Base-by-base conservation (phyloP, 2,888 invertebrate species). In the Catocala nupta region DNA sequence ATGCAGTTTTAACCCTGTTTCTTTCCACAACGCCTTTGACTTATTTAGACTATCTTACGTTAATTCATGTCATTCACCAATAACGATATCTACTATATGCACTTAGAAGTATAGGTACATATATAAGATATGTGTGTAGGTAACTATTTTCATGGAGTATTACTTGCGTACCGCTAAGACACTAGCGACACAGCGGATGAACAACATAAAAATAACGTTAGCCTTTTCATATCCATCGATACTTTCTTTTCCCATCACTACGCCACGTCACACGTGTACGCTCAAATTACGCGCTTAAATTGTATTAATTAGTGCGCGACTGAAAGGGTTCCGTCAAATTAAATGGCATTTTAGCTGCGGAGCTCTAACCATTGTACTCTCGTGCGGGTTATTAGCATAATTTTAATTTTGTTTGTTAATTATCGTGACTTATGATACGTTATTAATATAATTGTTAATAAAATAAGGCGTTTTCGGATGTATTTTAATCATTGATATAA, bases 261-360 rank as follows among this genome's bases (percentile, higher is more conserved):
- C 36, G 49, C 51, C 60, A 67, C 84, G 82, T 88, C 90, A 89
- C 89, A 90, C 90, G 88, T 89, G 83, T 80, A 87, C 89, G 76
- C 81, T 87, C 85, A 91, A 92, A 93, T 93, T 91, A 92, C 89
- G 83, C 88, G 89, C 82, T 89, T 88, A 90, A 92, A 94, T 93
- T 93, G 92, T 89, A 91, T 93, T 93, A 93, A 93, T 93, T 92
- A 93, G 86, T 86, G 85, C 88, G 88, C 89, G 86, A 81, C 87
- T 84, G 83, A 92, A 91, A 94, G 93, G 93, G 93, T 93, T 92
- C 88, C 81, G 83, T 86, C 80, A 77, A 88, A 90, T 90, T 87
- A 87, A 87, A 85, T 82, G 85, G 78, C 81, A 86, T 87, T 86
- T 84, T 84, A 80, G 77, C 79, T 81, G 75, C 76, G 73, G 65